A percentile compares a stretch with the other conserved stretches of the same genome.
phyloP scores from a whole-genome alignment of 1,140 invertebrate genomes.

The Hormaphis cornu region DNA sequence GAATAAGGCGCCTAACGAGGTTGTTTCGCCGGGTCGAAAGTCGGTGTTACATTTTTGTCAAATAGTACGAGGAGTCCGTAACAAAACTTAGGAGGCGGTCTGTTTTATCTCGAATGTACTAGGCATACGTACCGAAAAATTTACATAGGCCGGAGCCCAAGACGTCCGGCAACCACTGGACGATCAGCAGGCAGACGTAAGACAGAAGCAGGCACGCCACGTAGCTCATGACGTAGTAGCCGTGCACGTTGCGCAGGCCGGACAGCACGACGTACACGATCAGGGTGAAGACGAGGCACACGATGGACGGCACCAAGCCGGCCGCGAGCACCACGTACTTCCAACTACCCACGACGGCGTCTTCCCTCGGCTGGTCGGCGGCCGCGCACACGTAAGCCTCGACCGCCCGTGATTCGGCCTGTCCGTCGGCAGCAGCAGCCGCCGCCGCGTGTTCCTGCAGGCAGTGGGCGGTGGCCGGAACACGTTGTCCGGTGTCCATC shows the following conservation, averaged over 20 bases:
- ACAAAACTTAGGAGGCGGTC: too few relatives aligned
- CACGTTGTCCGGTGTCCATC: neutral
- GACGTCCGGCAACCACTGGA: constrained; percentile 40
- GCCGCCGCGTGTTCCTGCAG: neutral
- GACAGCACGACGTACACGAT: constrained; percentile 60
- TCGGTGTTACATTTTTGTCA: too few relatives aligned
- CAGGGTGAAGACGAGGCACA: constrained; percentile 59
- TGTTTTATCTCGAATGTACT: too few relatives aligned
- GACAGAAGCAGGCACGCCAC: constrained; percentile 53
- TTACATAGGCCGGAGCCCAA: neutral
- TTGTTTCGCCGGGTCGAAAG: too few relatives aligned
- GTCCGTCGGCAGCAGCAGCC: too few relatives aligned
- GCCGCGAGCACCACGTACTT: neutral
- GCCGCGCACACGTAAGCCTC: neutral
- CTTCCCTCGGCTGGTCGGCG: neutral
- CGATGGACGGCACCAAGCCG: constrained; percentile 46
- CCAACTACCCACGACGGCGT: neutral
- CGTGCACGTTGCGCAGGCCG: constrained; percentile 61
- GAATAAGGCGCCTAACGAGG: too few relatives aligned
- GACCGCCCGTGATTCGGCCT: too few relatives aligned
- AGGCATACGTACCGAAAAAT: neutral
- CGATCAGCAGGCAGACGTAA: constrained; percentile 51
- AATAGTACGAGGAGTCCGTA: too few relatives aligned
- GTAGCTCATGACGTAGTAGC: constrained; percentile 63
- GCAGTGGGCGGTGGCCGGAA: neutral